Conservation (phyloP, 2,797 vertebrate species). For the Nasua narica region DNA sequence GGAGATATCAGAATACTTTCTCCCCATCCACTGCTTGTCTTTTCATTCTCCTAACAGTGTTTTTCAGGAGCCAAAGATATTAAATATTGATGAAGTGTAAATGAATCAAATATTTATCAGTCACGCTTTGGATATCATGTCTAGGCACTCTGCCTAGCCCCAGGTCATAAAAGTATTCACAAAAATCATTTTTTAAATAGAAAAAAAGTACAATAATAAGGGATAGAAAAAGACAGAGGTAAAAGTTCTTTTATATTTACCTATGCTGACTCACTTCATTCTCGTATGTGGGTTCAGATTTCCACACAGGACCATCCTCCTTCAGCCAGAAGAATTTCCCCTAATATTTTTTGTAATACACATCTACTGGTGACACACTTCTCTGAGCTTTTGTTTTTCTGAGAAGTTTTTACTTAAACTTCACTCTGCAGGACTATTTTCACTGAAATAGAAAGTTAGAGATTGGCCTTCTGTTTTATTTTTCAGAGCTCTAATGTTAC, state of each 20-base stretch:
- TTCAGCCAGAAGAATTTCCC: neutral
- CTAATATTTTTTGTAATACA: neutral
- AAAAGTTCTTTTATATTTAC: neutral
- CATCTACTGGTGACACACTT: neutral
- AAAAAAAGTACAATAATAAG: neutral
- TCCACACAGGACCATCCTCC: neutral
- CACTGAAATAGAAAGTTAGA: neutral
- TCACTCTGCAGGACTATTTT: neutral
- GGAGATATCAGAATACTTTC: neutral
- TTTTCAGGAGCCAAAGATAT: neutral
- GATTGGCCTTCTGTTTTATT: neutral
- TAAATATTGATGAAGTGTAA: neutral
- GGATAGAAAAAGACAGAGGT: neutral
- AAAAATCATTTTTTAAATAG: neutral
- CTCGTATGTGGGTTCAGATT: neutral
- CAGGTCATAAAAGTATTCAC: neutral
- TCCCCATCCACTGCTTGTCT: neutral
- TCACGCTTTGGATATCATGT: neutral
- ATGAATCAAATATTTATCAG: neutral
- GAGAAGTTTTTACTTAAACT: neutral
- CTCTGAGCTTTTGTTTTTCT: neutral
- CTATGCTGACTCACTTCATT: neutral
- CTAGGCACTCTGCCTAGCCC: neutral
- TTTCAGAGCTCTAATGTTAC: neutral
- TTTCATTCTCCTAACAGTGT: neutral